These are phyloP conservation scores for Conus betulinus DNA, from an alignment of 1,140 invertebrate genomes.

Conservation along the genomic window DNA sequence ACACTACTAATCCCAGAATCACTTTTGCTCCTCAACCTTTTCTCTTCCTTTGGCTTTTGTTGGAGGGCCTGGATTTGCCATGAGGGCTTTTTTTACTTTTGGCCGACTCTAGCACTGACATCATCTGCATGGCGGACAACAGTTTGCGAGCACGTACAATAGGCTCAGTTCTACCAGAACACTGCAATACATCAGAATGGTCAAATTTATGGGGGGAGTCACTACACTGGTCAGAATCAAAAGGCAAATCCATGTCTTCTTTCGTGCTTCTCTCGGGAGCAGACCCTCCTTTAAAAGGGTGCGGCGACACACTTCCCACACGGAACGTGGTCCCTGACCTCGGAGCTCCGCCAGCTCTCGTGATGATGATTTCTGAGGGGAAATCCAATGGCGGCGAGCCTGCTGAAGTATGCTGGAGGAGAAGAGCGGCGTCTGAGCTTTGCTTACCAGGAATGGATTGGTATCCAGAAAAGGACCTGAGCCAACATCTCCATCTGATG, in stretches of 20 bases:
- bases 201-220: background rate
- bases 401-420: slow-evolving; percentile 22
- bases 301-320: background rate
- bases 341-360: background rate
- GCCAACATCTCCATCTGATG: background rate
- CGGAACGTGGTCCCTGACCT: background rate
- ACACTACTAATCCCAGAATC: background rate
- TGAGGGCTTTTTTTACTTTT: background rate
- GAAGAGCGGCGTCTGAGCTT: slow-evolving; percentile 14
- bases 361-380: background rate
- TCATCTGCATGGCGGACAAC: slow-evolving; percentile 32
- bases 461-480: background rate
- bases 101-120: slow-evolving; percentile 32
- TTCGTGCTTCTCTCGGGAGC: background rate
- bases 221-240: background rate
- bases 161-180: background rate
- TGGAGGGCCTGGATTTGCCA: background rate
- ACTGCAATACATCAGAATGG: too few relatives aligned
- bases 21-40: background rate
- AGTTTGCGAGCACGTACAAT: background rate
- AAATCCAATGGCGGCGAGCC: background rate
- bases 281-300: background rate
- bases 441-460: slow-evolving; percentile 23
- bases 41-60: background rate
- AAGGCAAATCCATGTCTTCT: background rate